These are phyloP conservation scores for Drosophila antonietae DNA, from an alignment of 2,888 invertebrate species.

Conservation along the genomic window DNA sequence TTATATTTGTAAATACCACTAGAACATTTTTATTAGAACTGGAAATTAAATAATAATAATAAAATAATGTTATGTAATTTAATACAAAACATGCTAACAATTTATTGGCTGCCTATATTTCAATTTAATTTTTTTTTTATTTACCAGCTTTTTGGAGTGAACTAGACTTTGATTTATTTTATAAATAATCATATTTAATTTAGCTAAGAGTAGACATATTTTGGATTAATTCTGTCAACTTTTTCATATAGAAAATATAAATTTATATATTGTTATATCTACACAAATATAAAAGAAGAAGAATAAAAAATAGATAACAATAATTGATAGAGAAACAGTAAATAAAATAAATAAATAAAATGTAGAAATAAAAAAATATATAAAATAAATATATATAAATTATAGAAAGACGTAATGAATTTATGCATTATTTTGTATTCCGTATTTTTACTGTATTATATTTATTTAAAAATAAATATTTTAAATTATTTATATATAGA, in stretches of 20 bases:
- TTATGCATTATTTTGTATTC: too few relatives aligned
- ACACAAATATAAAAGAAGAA: too few relatives aligned
- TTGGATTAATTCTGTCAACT: not conserved
- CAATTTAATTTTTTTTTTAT: not conserved
- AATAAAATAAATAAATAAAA: too few relatives aligned
- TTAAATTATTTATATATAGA: too few relatives aligned
- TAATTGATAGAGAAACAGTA: too few relatives aligned
- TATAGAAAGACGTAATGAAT: not conserved
- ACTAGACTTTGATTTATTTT: not conserved
- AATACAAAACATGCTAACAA: not conserved
- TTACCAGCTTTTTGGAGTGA: not conserved
- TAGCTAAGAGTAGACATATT: fast-evolving
- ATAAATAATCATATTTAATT: not conserved
- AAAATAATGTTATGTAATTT: not conserved
- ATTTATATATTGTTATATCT: too few relatives aligned
- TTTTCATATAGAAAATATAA: not conserved
- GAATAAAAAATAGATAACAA: too few relatives aligned
- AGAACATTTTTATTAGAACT: conserved; percentile 19
- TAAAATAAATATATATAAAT: not conserved
- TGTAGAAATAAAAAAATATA: too few relatives aligned
- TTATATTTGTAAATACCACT: not conserved
- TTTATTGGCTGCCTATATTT: not conserved
- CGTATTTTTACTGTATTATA: too few relatives aligned
- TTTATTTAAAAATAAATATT: too few relatives aligned
- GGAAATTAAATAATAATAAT: conserved; percentile 12